A percentile compares a stretch with the other conserved stretches of the same genome.
phyloP scores from a whole-genome alignment of 2,113 vertebrate genomes.

The Gymnobelideus leadbeateri region DNA sequence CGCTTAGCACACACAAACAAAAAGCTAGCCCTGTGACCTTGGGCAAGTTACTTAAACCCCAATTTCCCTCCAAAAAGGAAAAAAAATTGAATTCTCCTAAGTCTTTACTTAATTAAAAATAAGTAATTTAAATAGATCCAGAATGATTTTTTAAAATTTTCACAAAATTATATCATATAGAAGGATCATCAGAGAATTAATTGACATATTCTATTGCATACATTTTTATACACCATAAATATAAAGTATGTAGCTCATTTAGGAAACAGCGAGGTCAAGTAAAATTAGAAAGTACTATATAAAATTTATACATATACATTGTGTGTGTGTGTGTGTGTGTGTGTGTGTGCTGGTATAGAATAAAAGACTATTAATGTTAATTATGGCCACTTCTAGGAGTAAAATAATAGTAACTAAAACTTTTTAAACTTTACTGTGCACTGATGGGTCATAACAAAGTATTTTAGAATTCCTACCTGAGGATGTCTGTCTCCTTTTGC shows the following conservation, averaged over 20 bases:
- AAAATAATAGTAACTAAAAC: not conserved
- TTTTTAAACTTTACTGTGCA: not conserved
- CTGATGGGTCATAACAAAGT: not conserved
- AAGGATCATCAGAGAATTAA: not conserved
- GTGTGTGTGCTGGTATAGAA: not conserved
- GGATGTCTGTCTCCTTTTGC: constrained; percentile 69
- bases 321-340: too few species aligned
- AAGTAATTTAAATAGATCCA: not conserved
- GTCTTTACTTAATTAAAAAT: not conserved
- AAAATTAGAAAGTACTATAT: not conserved
- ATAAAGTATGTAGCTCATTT: not conserved
- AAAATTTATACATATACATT: not conserved
- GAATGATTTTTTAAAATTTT: not conserved
- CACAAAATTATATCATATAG: not conserved
- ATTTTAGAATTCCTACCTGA: constrained; percentile 73
- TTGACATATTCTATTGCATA: not conserved
- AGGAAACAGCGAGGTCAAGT: not conserved
- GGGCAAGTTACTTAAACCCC: too few species aligned
- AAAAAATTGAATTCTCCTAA: too few species aligned
- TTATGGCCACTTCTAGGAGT: not conserved
- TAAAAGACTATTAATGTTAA: not conserved
- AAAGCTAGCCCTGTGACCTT: too few species aligned
- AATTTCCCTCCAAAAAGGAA: too few species aligned
- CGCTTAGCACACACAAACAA: too few species aligned
- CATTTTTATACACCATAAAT: not conserved